These are phyloP conservation scores for Stomatorhinus walkeri DNA, from an alignment of 2,797 vertebrate genomes.

Conservation along the genomic window DNA sequence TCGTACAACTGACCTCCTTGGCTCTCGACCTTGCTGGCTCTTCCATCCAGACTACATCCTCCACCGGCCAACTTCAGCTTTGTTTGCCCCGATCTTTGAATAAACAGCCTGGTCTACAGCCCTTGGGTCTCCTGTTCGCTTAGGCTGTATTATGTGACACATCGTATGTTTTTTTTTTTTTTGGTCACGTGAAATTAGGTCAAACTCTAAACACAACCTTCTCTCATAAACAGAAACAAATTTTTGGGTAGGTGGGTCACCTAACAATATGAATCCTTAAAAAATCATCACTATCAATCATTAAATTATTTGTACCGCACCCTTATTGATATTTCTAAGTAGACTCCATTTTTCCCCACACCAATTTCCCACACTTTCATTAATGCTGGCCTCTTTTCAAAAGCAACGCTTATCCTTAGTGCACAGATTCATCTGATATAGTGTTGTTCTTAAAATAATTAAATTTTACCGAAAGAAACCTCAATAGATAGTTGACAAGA, in stretches of 20 bases:
- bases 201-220: neutral
- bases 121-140: no score
- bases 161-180: neutral
- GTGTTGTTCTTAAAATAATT: constrained; percentile 14
- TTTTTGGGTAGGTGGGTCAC: neutral
- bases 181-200: neutral
- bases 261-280: neutral
- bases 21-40: no score
- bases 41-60: no score
- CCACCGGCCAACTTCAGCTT: no score
- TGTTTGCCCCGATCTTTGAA: no score
- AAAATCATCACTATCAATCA: neutral
- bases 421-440: neutral
- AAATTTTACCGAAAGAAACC: neutral
- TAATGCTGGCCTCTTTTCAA: neutral
- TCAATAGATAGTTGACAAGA: no score
- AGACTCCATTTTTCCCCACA: neutral
- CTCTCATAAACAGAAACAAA: neutral
- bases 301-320: neutral
- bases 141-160: no score
- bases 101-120: no score
- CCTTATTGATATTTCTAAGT: neutral
- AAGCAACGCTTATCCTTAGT: neutral
- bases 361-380: neutral
- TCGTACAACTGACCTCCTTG: no score